Base-by-base conservation (phyloP, 2,888 invertebrate genomes). In the Scaptomyza cyrtandrae region DNA sequence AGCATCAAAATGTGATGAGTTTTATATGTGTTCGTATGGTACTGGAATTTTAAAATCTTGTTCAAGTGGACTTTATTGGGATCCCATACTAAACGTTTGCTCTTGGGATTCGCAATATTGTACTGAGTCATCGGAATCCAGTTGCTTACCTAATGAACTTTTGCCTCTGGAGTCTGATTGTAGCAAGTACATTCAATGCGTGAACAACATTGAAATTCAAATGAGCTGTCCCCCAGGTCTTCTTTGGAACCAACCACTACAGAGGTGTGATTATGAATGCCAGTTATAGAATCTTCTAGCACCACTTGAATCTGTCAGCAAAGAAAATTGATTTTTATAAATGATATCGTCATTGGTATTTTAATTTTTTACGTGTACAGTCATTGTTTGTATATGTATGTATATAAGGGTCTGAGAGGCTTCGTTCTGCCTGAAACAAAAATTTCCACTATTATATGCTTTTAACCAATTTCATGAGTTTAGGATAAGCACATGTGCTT, bases 201-300 rank as follows among this genome's bases (percentile, higher is more conserved):
- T 55, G n/a, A 6, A 45, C n/a, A 37, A 45, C 10, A 29, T 16
- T 14, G 29, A 35, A 11, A 31, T 39, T n/a, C 6, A 14, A 29
- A 29, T 54, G 41, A 50, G 4, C 24, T 58, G 57, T 31, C 57
- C 57, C 2, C 19, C 11, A 0, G 11, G n/a, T 13, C 50, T 57
- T 0, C 6, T 41, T 0, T 59, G 59, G 45, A 60, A 37, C 27
- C 57, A 57, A 7, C 50, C 49, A 24, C 57, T 58, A n/a, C 41
- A 31, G 11, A 31, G 39, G 16, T 58, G 57, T 31, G 57, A 58
- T 41, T 58, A 50, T 14, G 11, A 41, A 39, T 58, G 57, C 14
- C 29, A 41, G 1, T 6, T 48, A 10, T 31, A 48, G 11, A 31
- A 48, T 11, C 6, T 11, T n/a, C 2, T 37, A 37, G 5, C 6